Base-by-base conservation (phyloP, 2,888 invertebrate species). In the Marronus borbonicus region DNA sequence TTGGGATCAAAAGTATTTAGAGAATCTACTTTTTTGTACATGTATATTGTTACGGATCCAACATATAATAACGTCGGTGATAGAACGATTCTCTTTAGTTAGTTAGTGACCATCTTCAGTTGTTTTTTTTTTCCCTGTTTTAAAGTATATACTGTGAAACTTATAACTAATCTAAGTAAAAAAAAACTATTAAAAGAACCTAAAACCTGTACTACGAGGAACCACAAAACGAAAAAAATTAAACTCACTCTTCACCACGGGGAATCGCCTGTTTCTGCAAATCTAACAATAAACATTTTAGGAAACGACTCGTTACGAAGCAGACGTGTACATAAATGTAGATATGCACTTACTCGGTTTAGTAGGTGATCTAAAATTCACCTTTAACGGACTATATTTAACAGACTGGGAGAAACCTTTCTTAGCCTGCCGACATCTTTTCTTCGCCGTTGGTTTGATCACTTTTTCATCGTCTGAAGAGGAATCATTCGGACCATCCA, bases 401-500 rank as follows among this genome's bases (percentile, higher is more conserved):
- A 2, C 4, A 12, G 69, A 17, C 52, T 65, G 14, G 2, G 55
- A 20, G 17, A 17, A 5, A 2, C 55, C 12, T 20, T 50, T 64
- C 24, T 8, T 58, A 12, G 31, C 5, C 3, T 62, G 70, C 1
- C 39, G 39, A 58, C 60, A 49, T 36, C n/a, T 49, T 20, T 64
- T 78, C 44, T 76, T 80, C 5, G 20, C 2, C 31, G 49, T 36
- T 24, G 72, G 39, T 50, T 75, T 64, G 3, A 17, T n/a, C 17
- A 20, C 36, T 17, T 31, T 78, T 20, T 70, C 80, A 8, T 82
- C 82, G 12, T 80, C 80, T 10, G 82, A 80, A 28, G 78, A 79
- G 1, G 81, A 80, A 78, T 83, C 83, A 12, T 80, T 78, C 2
- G 82, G 74, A 1, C 83, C 83, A 68, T 83, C 83, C 39, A 82